Evolutionary conservation across 2,797 vertebrate genomes (phyloP).

Genomic region (Astyanax mexicanus): DNA sequence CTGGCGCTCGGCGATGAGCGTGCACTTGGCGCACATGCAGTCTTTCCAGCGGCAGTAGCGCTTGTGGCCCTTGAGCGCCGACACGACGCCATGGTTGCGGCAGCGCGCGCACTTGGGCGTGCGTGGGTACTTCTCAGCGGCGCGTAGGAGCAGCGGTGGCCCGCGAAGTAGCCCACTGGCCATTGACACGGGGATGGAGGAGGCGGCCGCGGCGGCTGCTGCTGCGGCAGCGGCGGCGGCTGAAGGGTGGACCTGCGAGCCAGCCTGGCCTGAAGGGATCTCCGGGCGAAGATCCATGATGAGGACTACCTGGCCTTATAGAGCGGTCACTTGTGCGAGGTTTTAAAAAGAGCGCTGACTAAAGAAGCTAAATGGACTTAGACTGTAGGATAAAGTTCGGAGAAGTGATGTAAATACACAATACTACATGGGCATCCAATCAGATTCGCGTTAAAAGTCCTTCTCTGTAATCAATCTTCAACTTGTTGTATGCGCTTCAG

Average conservation of each 20-base stretch:
- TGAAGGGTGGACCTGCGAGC: conserved; percentile 80
- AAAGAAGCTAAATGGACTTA: no score
- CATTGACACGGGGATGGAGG: conserved; percentile 90
- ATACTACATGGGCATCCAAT: conserved; percentile 10
- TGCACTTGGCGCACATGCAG: conserved; percentile 98
- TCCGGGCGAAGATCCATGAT: conserved; percentile 92
- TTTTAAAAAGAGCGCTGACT: neutral
- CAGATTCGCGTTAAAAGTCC: neutral
- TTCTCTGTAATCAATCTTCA: conserved; percentile 29
- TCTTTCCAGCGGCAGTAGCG: conserved; percentile 99
- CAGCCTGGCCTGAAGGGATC: conserved; percentile 79
- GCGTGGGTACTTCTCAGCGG: conserved; percentile 95
- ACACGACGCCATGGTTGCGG: conserved; percentile 96
- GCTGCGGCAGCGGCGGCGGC: conserved; percentile 61
- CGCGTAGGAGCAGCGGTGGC: conserved; percentile 88
- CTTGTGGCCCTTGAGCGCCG: conserved; percentile 96
- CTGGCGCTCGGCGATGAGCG: conserved; percentile 95
- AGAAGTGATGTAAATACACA: neutral
- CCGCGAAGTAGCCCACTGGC: conserved; percentile 87
- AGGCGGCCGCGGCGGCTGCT: conserved; percentile 71
- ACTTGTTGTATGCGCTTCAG: conserved; percentile 49
- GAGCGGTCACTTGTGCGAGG: neutral
- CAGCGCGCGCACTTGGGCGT: conserved; percentile 93
- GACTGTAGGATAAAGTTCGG: neutral
- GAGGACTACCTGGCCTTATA: no score